Base-by-base conservation (phyloP, 2,797 vertebrate species). In the Epinephelus awoara region DNA sequence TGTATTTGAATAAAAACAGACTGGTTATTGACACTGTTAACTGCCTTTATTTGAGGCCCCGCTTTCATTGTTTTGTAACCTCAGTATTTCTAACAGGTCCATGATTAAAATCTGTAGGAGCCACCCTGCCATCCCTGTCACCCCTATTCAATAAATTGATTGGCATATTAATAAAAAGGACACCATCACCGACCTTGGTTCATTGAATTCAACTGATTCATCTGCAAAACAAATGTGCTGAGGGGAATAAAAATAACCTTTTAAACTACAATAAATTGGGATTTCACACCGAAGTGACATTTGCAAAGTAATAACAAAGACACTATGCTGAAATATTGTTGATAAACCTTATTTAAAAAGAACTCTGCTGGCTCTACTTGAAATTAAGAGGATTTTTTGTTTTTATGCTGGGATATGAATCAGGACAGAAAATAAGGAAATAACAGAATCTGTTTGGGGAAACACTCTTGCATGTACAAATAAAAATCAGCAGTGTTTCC, bases 381-480 rank as follows among this genome's bases (percentile, higher is more conserved):
- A 73, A 68, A 52, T 56, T n/a, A 68, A 67, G 19, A 21, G 40
- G n/a, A 52, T 55, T 46, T 55, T 50, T 27, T 51, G 59, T 29
- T 42, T 42, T 42, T 42, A 42, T 25, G 11, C 23, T 9, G 63
- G 25, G 68, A 76, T 13, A 29, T 15, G 25, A 80, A 71, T 80
- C 34, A 63, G 38, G 73, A 25, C 25, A 5, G 11, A 40, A 75
- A 78, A 72, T 76, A 67, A 62, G 67, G 10, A 38, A 74, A 72
- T 40, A 52, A 75, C 13, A 66, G 49, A 27, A 38, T 75, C 0
- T 79, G 67, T 85, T 74, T 70, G 29, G 58, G 58, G 84, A 84
- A 84, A 55, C 73, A 44, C 63, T 72, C 67, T 52, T 63, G 59
- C 59, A 21, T 50, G 67, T 79, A 72, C 55, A 79, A 83, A 82